These are phyloP conservation scores for Catamblyrhynchus diadema DNA, from an alignment of 2,797 vertebrate genomes.

Conservation along the genomic window DNA sequence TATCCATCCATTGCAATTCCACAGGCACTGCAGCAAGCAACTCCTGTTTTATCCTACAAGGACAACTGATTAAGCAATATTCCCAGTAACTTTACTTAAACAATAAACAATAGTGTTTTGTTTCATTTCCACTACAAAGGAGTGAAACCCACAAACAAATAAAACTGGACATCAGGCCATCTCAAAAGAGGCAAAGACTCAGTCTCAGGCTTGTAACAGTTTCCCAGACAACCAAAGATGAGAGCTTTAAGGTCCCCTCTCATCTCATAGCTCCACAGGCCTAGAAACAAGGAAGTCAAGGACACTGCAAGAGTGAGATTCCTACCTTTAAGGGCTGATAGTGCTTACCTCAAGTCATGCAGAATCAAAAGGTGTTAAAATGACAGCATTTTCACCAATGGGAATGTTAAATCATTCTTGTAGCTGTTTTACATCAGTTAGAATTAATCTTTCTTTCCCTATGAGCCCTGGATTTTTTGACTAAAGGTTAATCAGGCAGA, in stretches of 20 bases:
- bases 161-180: background rate
- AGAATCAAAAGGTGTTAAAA: constrained; percentile 2
- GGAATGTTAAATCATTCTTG: background rate
- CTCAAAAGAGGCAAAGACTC: background rate
- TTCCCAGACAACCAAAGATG: background rate
- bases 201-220: background rate
- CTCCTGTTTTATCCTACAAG: background rate
- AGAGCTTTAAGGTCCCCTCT: background rate
- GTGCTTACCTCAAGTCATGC: background rate
- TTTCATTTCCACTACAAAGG: background rate
- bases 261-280: background rate
- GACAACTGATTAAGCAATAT: background rate
- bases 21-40: background rate
- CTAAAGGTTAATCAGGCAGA: constrained; percentile 27
- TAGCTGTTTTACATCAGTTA: constrained; percentile 18
- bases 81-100: background rate
- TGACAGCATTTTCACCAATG: background rate
- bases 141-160: background rate
- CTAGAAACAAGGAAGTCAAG: background rate
- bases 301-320: background rate
- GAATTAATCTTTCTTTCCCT: constrained; percentile 23
- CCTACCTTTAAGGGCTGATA: background rate
- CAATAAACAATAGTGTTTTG: background rate
- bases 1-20: background rate
- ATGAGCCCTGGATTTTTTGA: background rate